Evolutionary conservation across 2,797 vertebrate species (phyloP).

Genomic region (Semaprochilodus insignis): DNA sequence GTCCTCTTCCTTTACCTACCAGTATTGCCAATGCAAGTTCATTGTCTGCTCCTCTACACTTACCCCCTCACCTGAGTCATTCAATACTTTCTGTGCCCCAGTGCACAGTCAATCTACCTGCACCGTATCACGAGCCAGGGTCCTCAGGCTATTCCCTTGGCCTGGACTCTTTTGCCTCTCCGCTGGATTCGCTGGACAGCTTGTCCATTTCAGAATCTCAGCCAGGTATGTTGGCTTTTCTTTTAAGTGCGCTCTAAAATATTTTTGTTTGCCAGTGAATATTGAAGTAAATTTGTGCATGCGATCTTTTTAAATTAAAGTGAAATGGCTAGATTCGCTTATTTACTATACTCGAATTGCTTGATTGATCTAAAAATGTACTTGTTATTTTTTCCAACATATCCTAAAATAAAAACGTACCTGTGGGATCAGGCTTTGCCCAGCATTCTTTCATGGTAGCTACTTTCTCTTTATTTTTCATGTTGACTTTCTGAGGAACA

Average conservation of each 20-base stretch:
- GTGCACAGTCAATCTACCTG: slow-evolving; percentile 78
- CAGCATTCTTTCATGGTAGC: slow-evolving; percentile 68
- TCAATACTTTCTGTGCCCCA: slow-evolving; percentile 65
- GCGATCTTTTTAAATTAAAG: background rate
- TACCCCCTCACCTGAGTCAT: slow-evolving; percentile 79
- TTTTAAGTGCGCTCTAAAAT: background rate
- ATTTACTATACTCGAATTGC: too few relatives aligned
- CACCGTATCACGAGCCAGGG: slow-evolving; percentile 77
- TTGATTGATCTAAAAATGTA: background rate
- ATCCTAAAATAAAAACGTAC: background rate
- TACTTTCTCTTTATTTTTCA: background rate
- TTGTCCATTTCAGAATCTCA: slow-evolving; percentile 87
- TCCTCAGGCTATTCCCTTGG: slow-evolving; percentile 73
- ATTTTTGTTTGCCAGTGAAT: background rate
- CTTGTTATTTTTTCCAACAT: background rate
- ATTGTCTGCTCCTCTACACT: slow-evolving; percentile 79
- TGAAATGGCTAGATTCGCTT: background rate
- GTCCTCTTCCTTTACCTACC: slow-evolving; percentile 79
- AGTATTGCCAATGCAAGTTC: slow-evolving; percentile 77
- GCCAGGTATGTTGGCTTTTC: slow-evolving; percentile 78
- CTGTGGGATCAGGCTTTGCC: slow-evolving; percentile 63
- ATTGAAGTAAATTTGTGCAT: background rate
- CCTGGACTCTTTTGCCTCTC: slow-evolving; percentile 82
- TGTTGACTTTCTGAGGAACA: background rate
- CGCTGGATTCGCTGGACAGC: slow-evolving; percentile 83